phyloP scores from a whole-genome alignment of 2,113 vertebrate species.

The Podarcis muralis region DNA sequence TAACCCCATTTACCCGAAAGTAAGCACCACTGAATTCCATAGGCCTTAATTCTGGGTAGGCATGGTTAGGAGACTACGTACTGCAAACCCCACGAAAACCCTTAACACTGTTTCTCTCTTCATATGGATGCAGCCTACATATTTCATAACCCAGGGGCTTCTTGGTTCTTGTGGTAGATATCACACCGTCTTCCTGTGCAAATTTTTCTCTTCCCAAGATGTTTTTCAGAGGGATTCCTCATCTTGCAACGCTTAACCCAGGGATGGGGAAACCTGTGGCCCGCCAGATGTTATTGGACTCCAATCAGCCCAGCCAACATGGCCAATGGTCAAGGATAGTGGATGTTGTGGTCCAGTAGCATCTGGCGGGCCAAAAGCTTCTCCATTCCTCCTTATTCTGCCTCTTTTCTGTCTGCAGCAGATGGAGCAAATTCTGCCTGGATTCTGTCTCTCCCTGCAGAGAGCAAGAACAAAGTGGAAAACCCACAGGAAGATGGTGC shows the following conservation, averaged over 20 bases:
- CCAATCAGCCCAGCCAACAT: background rate
- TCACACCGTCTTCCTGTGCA: background rate
- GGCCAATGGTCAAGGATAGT: background rate
- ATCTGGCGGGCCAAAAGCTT: background rate
- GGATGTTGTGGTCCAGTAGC: background rate
- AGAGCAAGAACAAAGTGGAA: background rate
- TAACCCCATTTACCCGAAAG: too few species aligned
- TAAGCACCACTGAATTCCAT: too few species aligned
- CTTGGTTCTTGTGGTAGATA: background rate
- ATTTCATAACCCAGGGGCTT: background rate
- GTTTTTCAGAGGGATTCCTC: background rate
- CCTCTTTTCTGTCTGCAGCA: background rate
- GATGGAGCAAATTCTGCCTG: background rate
- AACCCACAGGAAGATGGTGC: too few species aligned
- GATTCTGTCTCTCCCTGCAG: background rate
- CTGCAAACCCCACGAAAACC: too few species aligned
- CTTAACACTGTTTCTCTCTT: background rate
- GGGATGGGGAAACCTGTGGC: too few species aligned
- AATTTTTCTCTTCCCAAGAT: background rate
- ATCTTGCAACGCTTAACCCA: background rate
- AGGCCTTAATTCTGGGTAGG: too few species aligned
- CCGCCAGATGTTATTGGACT: too few species aligned
- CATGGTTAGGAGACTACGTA: too few species aligned
- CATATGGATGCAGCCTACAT: background rate
- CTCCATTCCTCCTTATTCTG: too few species aligned